These are phyloP conservation scores for Micrasema longulum DNA, from an alignment of 1,140 invertebrate genomes.

Conservation along the genomic window DNA sequence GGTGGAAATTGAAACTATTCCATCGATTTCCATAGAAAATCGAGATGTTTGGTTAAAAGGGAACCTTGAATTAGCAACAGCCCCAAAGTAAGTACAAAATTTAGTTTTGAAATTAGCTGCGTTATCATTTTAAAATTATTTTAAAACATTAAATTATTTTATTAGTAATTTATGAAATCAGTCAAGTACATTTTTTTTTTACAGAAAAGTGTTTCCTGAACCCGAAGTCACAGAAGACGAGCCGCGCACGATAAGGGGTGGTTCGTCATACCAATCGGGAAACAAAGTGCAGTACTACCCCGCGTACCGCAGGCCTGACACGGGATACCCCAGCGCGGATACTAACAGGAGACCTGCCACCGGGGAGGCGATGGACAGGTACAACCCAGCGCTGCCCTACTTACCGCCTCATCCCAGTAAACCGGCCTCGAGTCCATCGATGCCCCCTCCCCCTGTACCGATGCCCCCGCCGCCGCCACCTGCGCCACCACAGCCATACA, in stretches of 20 bases:
- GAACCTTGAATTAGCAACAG: background rate
- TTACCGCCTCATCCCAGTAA: conserved; percentile 58
- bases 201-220: background rate
- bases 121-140: too few relatives aligned
- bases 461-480: conserved; percentile 62
- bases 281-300: conserved; percentile 30
- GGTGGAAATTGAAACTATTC: conserved; percentile 36
- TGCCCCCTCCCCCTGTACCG: conserved; percentile 57
- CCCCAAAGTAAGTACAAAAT: conserved; percentile 14
- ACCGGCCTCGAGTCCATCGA: conserved; percentile 56
- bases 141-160: too few relatives aligned
- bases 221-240: conserved; percentile 1
- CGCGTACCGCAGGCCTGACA: conserved; percentile 11
- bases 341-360: conserved; percentile 31
- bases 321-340: conserved; percentile 30
- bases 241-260: conserved; percentile 7
- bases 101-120: too few relatives aligned
- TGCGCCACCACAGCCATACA: conserved; percentile 54
- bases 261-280: background rate
- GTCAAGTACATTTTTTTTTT: too few relatives aligned
- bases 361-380: conserved; percentile 63
- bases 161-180: too few relatives aligned
- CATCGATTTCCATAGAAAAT: conserved; percentile 27
- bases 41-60: conserved; percentile 7
- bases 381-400: conserved; percentile 66